Percentiles rank a stretch among this genome's conserved stretches.
These are phyloP conservation scores for Euphydryas editha DNA, from an alignment of 2,888 invertebrate species.

Conservation along the genomic window DNA sequence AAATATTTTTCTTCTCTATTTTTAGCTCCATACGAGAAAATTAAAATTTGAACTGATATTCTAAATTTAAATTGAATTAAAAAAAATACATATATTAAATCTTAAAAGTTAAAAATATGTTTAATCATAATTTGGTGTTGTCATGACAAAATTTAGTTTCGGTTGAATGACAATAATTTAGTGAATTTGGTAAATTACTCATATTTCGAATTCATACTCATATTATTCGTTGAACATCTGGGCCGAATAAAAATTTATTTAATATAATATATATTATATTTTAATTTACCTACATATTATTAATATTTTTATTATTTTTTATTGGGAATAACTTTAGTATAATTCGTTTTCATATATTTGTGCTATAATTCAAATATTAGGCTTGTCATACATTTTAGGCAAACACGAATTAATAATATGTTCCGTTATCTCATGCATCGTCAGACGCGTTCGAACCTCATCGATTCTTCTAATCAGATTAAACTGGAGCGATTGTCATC, in stretches of 20 bases:
- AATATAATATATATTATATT: neutral
- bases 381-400: neutral
- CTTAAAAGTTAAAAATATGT: too few relatives aligned
- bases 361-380: too few relatives aligned
- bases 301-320: too few relatives aligned
- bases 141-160: too few relatives aligned
- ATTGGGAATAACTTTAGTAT: too few relatives aligned
- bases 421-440: conserved; percentile 14
- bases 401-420: conserved; percentile 6
- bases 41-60: neutral
- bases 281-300: neutral
- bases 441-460: conserved; percentile 47
- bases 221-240: too few relatives aligned
- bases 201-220: too few relatives aligned
- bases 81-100: too few relatives aligned
- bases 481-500: conserved; percentile 67
- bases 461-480: conserved; percentile 76
- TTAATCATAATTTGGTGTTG: too few relatives aligned
- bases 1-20: conserved; percentile 29
- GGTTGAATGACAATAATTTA: too few relatives aligned
- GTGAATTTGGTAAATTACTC: too few relatives aligned
- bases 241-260: neutral
- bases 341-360: neutral
- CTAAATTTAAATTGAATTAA: neutral
- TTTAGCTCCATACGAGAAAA: conserved; percentile 5